phyloP scores from a whole-genome alignment of 2,888 invertebrate species.

The Clostera curtula region DNA sequence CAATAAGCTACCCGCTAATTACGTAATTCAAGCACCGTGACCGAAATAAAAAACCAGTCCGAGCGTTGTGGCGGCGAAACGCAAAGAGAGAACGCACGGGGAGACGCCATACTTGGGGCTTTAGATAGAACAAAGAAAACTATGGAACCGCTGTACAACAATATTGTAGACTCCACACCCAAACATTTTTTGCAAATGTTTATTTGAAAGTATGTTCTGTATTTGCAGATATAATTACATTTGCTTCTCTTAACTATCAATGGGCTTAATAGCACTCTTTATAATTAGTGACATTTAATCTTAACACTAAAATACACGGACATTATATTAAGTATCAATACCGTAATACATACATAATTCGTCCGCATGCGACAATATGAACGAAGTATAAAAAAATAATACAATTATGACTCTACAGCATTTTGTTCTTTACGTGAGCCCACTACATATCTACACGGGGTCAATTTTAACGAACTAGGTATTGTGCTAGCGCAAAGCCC shows the following conservation, averaged over 20 bases:
- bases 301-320: too few species aligned
- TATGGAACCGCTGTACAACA: constrained; percentile 24
- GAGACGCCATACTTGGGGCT: constrained; percentile 18
- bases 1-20: constrained; percentile 65
- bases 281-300: too few species aligned
- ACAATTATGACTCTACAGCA: constrained; percentile 1
- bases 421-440: background rate
- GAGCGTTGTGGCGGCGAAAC: constrained; percentile 48
- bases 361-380: too few species aligned
- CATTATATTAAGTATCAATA: too few species aligned
- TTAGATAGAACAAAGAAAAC: constrained; percentile 14
- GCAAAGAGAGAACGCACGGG: constrained; percentile 37
- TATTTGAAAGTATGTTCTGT: too few species aligned
- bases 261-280: too few species aligned
- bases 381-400: background rate
- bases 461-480: constrained; percentile 57
- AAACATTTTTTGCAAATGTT: too few species aligned
- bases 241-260: too few species aligned
- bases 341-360: too few species aligned
- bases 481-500: constrained; percentile 37
- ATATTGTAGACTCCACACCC: too few species aligned
- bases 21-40: constrained; percentile 67
- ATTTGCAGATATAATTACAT: too few species aligned
- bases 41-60: constrained; percentile 53
- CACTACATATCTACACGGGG: constrained; percentile 20